These are phyloP conservation scores for Drosophila mimica DNA, from an alignment of 2,888 invertebrate species.

Conservation along the genomic window DNA sequence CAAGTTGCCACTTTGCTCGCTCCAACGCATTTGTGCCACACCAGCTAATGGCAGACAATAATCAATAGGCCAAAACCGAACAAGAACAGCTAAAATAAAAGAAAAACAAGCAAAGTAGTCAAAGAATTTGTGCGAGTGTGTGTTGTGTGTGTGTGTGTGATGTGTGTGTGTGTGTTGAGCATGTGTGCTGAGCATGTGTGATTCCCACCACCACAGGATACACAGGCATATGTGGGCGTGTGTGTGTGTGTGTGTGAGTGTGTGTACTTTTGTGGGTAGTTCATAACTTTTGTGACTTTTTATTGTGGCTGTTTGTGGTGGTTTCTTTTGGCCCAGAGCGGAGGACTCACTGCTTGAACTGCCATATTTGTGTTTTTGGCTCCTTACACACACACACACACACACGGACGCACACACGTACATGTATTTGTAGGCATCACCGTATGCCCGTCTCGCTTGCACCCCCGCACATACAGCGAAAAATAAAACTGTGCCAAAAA, in stretches of 20 bases:
- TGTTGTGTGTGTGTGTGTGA: slow-evolving; percentile 23
- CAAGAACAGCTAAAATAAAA: neutral
- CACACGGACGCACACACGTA: slow-evolving; percentile 32
- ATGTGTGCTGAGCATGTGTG: slow-evolving; percentile 30
- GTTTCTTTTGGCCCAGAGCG: slow-evolving; percentile 67
- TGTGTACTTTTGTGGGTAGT: slow-evolving; percentile 54
- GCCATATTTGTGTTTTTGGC: slow-evolving; percentile 64
- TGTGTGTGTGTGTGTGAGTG: slow-evolving; percentile 22
- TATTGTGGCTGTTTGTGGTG: slow-evolving; percentile 56
- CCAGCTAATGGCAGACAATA: slow-evolving; percentile 53
- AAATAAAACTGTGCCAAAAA: slow-evolving; percentile 71
- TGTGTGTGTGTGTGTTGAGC: neutral
- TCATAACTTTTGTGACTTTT: slow-evolving; percentile 65
- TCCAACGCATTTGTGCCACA: slow-evolving; percentile 7
- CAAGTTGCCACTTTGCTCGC: slow-evolving; percentile 16
- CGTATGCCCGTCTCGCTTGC: slow-evolving; percentile 39
- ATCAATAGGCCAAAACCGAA: slow-evolving; percentile 50
- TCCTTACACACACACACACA: slow-evolving; percentile 25
- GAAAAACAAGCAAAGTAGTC: slow-evolving; percentile 9
- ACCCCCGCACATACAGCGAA: neutral
- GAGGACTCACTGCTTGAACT: slow-evolving; percentile 50
- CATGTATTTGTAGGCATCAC: slow-evolving; percentile 59
- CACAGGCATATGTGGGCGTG: slow-evolving; percentile 6
- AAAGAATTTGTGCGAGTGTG: slow-evolving; percentile 24
- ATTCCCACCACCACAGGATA: slow-evolving; percentile 50